Base-by-base conservation (phyloP, 2,888 invertebrate genomes). In the Lasioglossum calceatum region DNA sequence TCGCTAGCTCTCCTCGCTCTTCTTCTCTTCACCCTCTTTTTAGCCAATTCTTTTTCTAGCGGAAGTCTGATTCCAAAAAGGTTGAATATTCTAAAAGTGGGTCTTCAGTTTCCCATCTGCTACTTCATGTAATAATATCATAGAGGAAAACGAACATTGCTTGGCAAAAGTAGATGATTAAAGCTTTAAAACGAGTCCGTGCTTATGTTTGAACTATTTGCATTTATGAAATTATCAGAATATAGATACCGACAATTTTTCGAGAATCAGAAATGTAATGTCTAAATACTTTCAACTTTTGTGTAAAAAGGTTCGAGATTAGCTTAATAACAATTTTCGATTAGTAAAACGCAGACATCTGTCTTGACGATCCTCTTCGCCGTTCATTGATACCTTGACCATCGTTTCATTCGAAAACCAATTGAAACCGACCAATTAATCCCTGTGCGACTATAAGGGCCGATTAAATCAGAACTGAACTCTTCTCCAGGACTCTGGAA, bases 361-460 rank as follows among this genome's bases (percentile, higher is more conserved):
- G 36, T 75, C 10, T 54, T 54, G 7, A 23, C 12, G 14, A 54
- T n/a, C 54, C 36, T 39, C n/a, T n/a, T n/a, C 23, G n/a, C 16
- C 23, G 39, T 39, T n/a, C 64, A 4, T 32, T 36, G 1, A 36
- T 47, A 16, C 14, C 23, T 23, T 8, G 16, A 32, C 44, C n/a
- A 36, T 14, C 8, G 10, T 44, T 32, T 12, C 23, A 44, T 14
- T 19, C 23, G 50, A 39, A 64, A 16, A 58, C 2, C 70, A 42
- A 71, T 71, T 54, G 5, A 27, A 78, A 27, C 19, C 50, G 44
- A n/a, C 4, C 12, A 19, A 76, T 54, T 58, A 58, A 76, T 76
- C 76, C n/a, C 5, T 23, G 54, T 16, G 70, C n/a, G 19, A 77
- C 36, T 36, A 32, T 27, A 61, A 81, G 39, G 12, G 27, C n/a